phyloP scores from a whole-genome alignment of 1,140 invertebrate species.

The Macrotrachela quadricornifera region DNA sequence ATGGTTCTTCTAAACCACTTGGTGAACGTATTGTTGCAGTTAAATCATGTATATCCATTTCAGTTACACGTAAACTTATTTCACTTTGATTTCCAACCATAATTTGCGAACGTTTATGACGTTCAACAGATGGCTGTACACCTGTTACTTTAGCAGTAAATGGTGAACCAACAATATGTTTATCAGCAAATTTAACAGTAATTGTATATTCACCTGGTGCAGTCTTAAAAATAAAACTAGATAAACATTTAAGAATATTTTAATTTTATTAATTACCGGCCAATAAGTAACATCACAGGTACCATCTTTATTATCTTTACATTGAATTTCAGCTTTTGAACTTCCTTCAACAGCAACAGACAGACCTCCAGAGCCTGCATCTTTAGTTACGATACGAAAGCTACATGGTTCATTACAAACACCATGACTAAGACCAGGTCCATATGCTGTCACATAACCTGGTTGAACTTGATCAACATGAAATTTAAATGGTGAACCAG shows the following conservation, averaged over 20 bases:
- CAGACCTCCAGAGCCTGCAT: conserved; percentile 71
- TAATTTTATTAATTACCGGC: background rate
- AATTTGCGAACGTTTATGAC: conserved; percentile 66
- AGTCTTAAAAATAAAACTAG: background rate
- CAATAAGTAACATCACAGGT: conserved; percentile 11
- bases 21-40: conserved; percentile 83
- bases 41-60: conserved; percentile 60
- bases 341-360: conserved; percentile 78
- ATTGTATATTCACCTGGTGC: conserved; percentile 89
- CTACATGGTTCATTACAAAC: conserved; percentile 73
- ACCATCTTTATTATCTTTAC: conserved; percentile 71
- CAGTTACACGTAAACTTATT: conserved; percentile 77
- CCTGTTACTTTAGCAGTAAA: conserved; percentile 64
- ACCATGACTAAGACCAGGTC: conserved; percentile 41
- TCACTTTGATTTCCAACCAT: conserved; percentile 86
- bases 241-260: too few species aligned
- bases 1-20: conserved; percentile 77
- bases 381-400: conserved; percentile 91
- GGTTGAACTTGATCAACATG: conserved; percentile 66
- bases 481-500: conserved; percentile 40
- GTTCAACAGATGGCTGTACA: conserved; percentile 35
- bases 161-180: conserved; percentile 78
- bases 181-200: conserved; percentile 74
- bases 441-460: conserved; percentile 82
- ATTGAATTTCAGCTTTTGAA: conserved; percentile 75